Percentiles rank a stretch among this genome's conserved stretches.
phyloP scores from a whole-genome alignment of 2,113 vertebrate species.

The Tetraodon nigroviridis region DNA sequence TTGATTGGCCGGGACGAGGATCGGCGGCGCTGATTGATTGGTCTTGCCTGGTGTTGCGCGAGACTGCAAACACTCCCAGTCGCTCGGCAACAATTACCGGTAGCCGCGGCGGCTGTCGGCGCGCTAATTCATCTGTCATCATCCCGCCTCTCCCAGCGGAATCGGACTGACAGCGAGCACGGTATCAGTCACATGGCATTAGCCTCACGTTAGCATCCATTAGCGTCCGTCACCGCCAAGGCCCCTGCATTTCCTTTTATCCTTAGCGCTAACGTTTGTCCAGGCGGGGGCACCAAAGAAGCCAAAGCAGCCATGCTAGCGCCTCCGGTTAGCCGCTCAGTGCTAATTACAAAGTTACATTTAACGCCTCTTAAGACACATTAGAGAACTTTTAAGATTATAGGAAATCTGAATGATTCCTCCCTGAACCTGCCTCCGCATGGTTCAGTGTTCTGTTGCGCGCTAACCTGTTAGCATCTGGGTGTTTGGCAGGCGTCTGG shows the following conservation, averaged over 20 bases:
- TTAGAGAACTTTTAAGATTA: too few species aligned
- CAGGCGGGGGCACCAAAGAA: too few species aligned
- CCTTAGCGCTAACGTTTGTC: slow-evolving; percentile 36
- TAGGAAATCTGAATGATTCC: too few species aligned
- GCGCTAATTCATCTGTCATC: slow-evolving; percentile 67
- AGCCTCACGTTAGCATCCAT: slow-evolving; percentile 54
- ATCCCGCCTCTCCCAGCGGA: slow-evolving; percentile 58
- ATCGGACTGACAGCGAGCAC: slow-evolving; percentile 49
- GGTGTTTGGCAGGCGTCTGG: too few species aligned
- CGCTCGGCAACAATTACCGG: slow-evolving; percentile 61
- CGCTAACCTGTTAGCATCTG: too few species aligned
- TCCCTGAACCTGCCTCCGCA: too few species aligned
- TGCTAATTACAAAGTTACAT: too few species aligned
- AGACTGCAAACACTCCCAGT: slow-evolving; percentile 53
- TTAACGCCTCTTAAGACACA: too few species aligned
- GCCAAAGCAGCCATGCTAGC: too few species aligned
- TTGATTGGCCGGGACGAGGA: too few species aligned
- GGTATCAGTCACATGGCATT: slow-evolving; percentile 61
- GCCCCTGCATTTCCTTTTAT: slow-evolving; percentile 11
- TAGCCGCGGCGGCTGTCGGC: slow-evolving; percentile 47
- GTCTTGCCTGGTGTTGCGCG: slow-evolving; percentile 23
- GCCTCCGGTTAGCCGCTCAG: too few species aligned
- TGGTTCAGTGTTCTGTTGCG: too few species aligned
- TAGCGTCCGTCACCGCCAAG: slow-evolving; percentile 43
- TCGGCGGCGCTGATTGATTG: slow-evolving; percentile 49